A percentile compares a stretch with the other conserved stretches of the same genome.
Conservation (phyloP, 2,888 invertebrate species). For the Druceiella hillmani region DNA sequence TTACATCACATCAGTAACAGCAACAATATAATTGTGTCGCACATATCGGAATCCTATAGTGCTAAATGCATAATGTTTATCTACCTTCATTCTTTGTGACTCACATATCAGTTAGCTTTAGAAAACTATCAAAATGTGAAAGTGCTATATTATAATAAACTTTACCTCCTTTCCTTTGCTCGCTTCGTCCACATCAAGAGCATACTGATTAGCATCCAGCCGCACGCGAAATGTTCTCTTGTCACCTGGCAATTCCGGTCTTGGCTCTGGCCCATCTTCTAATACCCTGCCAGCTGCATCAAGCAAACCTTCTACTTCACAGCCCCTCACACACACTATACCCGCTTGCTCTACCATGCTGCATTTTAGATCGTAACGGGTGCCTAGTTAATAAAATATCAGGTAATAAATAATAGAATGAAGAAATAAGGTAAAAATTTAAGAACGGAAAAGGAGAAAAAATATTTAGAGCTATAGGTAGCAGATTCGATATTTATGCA, state of each 20-base stretch:
- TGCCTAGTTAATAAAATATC: constrained; percentile 40
- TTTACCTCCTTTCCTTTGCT: constrained; percentile 72
- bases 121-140: too few species aligned
- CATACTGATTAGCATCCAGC: constrained; percentile 96
- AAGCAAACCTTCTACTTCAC: constrained; percentile 97
- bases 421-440: too few species aligned
- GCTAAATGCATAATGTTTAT: too few species aligned
- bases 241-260: constrained; percentile 83
- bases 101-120: too few species aligned
- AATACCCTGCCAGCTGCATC: constrained; percentile 93
- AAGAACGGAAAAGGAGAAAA: too few species aligned
- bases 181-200: constrained; percentile 81
- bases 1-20: too few species aligned
- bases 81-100: too few species aligned
- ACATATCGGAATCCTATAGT: too few species aligned
- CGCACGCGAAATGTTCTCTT: constrained; percentile 88
- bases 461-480: too few species aligned
- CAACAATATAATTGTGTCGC: too few species aligned
- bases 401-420: too few species aligned
- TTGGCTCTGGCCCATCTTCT: constrained; percentile 91
- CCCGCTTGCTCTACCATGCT: constrained; percentile 93
- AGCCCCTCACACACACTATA: constrained; percentile 87
- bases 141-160: constrained; percentile 1
- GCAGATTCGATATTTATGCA: too few species aligned
- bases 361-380: constrained; percentile 73